Evolutionary conservation across 2,797 vertebrate genomes (phyloP).

Genomic region (Rhinella marina): DNA sequence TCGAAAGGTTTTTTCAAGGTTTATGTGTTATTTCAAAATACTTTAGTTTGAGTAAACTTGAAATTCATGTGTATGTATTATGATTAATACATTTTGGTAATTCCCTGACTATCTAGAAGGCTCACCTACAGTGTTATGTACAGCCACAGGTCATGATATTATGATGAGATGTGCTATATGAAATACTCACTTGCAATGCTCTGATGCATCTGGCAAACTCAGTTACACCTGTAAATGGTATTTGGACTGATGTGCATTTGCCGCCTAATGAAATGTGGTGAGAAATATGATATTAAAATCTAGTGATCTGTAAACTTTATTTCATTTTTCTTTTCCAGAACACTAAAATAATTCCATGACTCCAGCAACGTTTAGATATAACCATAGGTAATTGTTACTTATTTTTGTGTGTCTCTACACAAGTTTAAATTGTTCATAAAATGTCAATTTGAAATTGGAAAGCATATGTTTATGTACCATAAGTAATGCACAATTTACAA

Average conservation of each 20-base stretch:
- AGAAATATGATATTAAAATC: neutral
- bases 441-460: conserved; percentile 39
- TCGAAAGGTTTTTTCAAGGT: neutral
- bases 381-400: conserved; percentile 45
- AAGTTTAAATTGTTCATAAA: conserved; percentile 54
- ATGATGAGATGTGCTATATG: neutral
- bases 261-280: neutral
- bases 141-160: neutral
- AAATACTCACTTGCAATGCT: neutral
- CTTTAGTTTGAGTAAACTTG: neutral
- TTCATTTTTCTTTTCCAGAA: conserved; percentile 14
- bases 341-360: neutral
- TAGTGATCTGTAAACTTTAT: conserved; percentile 24
- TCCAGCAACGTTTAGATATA: conserved; percentile 24
- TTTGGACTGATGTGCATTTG: neutral
- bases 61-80: neutral
- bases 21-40: neutral
- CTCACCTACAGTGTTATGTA: neutral
- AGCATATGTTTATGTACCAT: conserved; percentile 57
- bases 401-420: conserved; percentile 25
- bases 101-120: neutral
- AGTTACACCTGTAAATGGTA: neutral
- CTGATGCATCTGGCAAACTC: neutral
- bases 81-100: too few species aligned
- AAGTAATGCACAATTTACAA: conserved; percentile 57